Evolutionary conservation across 2,888 invertebrate species (phyloP).

Genomic region (Hyposoter didymator): DNA sequence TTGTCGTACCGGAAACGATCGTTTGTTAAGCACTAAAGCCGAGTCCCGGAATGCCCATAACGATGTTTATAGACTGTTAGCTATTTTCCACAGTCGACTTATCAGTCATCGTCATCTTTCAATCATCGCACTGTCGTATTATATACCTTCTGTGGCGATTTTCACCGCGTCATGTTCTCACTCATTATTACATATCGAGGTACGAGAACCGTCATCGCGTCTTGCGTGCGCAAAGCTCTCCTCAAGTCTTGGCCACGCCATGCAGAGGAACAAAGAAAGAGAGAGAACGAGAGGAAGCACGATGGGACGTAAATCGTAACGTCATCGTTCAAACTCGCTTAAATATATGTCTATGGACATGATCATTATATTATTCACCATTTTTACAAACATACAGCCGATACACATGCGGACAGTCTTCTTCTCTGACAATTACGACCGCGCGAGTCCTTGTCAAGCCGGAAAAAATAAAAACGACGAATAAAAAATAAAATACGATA

Average conservation of each 20-base stretch:
- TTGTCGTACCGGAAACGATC: slow-evolving; percentile 63
- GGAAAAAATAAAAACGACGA: slow-evolving; percentile 9
- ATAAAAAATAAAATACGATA: slow-evolving; percentile 11
- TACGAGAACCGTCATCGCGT: slow-evolving; percentile 53
- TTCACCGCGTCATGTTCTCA: slow-evolving; percentile 61
- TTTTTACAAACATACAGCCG: slow-evolving; percentile 16
- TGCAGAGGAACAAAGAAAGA: slow-evolving; percentile 14
- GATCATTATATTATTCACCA: slow-evolving; percentile 50
- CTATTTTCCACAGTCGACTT: slow-evolving; percentile 55
- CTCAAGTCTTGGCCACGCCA: slow-evolving; percentile 6
- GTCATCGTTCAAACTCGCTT: slow-evolving; percentile 58
- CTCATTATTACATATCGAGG: slow-evolving; percentile 58
- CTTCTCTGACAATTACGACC: slow-evolving; percentile 13
- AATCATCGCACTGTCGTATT: slow-evolving; percentile 63
- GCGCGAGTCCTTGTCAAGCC: not conserved
- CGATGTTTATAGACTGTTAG: slow-evolving; percentile 23
- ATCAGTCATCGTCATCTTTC: slow-evolving; percentile 68
- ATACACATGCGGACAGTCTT: slow-evolving; percentile 1
- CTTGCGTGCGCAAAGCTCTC: slow-evolving; percentile 27
- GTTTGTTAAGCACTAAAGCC: slow-evolving; percentile 49
- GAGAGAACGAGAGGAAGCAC: slow-evolving; percentile 18
- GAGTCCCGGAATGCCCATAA: slow-evolving; percentile 13
- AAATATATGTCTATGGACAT: slow-evolving; percentile 31
- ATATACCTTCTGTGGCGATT: slow-evolving; percentile 43
- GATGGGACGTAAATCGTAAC: slow-evolving; percentile 46